phyloP scores from a whole-genome alignment of 1,140 invertebrate species.

The Asobara japonica region DNA sequence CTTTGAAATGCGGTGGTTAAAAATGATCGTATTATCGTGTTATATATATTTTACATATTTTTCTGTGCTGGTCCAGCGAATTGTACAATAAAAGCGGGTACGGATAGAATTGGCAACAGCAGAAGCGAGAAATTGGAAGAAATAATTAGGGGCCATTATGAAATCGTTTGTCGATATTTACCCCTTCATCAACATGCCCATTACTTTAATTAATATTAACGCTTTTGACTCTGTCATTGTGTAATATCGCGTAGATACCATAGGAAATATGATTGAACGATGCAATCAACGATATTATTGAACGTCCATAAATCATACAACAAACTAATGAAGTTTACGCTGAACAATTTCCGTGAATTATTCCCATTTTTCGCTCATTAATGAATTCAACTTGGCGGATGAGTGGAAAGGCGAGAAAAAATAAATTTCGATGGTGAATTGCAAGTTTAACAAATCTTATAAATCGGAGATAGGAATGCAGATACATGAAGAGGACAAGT shows the following conservation, averaged over 20 bases:
- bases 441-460: too few species aligned
- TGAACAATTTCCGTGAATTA: not conserved
- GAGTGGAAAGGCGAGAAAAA: too few species aligned
- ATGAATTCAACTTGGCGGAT: too few species aligned
- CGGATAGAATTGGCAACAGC: not conserved
- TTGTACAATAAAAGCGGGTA: too few species aligned
- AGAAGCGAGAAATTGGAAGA: not conserved
- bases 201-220: constrained; percentile 54
- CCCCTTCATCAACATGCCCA: constrained; percentile 27
- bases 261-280: not conserved
- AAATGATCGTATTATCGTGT: too few species aligned
- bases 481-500: too few species aligned
- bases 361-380: not conserved
- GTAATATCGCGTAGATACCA: not conserved
- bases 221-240: not conserved
- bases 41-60: too few species aligned
- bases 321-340: not conserved
- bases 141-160: constrained; percentile 47
- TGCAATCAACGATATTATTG: not conserved
- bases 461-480: too few species aligned
- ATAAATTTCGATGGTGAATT: too few species aligned
- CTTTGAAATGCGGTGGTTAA: too few species aligned
- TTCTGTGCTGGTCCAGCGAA: too few species aligned
- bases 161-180: constrained; percentile 29
- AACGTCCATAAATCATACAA: not conserved